Percentiles rank a stretch among this genome's conserved stretches.
Conservation (phyloP, 1,140 invertebrate species). For the Acromyrmex echinatior region DNA sequence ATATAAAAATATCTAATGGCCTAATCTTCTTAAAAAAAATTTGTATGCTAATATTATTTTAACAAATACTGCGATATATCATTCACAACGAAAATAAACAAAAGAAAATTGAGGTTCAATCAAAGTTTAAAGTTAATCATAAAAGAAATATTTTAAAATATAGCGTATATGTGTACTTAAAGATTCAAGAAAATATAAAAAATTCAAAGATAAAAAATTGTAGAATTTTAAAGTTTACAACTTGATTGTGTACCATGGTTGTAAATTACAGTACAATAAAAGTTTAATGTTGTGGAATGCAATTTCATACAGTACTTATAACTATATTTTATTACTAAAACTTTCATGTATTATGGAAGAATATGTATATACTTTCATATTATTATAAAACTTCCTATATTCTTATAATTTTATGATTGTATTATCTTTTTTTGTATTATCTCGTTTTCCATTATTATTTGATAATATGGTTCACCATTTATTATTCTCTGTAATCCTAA, state of each 20-base stretch:
- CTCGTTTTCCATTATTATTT: too few species aligned
- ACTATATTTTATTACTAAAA: too few species aligned
- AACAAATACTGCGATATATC: background rate
- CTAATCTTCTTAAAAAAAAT: too few species aligned
- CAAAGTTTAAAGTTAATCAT: background rate
- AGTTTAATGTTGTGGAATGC: background rate
- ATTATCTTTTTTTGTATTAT: too few species aligned
- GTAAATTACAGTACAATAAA: background rate
- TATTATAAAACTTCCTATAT: too few species aligned
- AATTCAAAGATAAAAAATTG: too few species aligned
- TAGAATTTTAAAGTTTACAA: background rate
- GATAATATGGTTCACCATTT: background rate
- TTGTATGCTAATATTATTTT: too few species aligned
- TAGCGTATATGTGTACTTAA: background rate
- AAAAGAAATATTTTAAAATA: background rate
- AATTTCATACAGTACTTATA: background rate
- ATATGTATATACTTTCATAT: too few species aligned
- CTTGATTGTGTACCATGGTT: background rate
- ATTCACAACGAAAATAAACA: background rate
- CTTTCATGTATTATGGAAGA: too few species aligned
- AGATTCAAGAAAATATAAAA: background rate
- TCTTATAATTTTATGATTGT: too few species aligned
- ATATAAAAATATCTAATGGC: too few species aligned
- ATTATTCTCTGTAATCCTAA: background rate
- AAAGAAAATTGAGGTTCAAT: background rate